Evolutionary conservation across 2,888 invertebrate species (phyloP).

Genomic region (Lasioglossum malachurum): DNA sequence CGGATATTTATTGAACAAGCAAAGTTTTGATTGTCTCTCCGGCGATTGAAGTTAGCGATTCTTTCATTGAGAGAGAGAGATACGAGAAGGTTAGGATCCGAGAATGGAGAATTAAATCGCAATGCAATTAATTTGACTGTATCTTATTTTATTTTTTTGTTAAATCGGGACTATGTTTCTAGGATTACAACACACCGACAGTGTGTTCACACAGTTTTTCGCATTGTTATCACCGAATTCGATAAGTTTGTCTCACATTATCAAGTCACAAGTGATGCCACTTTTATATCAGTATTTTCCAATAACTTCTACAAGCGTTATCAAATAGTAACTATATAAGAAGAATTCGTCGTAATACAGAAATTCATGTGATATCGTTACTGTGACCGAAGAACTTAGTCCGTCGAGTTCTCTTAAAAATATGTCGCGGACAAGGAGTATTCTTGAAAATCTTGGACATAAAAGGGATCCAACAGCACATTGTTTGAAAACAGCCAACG

Average conservation of each 20-base stretch:
- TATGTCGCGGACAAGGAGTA: neutral
- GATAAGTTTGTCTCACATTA: neutral
- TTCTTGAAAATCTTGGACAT: neutral
- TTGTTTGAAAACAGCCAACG: neutral
- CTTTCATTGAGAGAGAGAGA: neutral
- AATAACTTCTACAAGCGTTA: neutral
- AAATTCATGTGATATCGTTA: neutral
- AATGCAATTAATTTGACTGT: neutral
- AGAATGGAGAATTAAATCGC: neutral
- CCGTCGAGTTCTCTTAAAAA: neutral
- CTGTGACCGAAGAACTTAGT: slow-evolving; percentile 5
- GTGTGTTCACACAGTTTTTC: neutral
- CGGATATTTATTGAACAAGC: neutral
- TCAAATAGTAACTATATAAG: slow-evolving; percentile 9
- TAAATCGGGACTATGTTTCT: slow-evolving; percentile 31
- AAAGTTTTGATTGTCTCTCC: neutral
- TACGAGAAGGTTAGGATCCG: neutral
- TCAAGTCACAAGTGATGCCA: neutral
- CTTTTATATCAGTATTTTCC: neutral
- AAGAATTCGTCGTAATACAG: neutral
- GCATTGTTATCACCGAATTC: neutral
- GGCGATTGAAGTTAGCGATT: neutral
- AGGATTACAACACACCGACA: slow-evolving; percentile 7
- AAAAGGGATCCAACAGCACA: neutral
- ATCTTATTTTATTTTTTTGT: neutral